phyloP scores from a whole-genome alignment of 2,888 invertebrate species.

The Aproaerema taeniolella region DNA sequence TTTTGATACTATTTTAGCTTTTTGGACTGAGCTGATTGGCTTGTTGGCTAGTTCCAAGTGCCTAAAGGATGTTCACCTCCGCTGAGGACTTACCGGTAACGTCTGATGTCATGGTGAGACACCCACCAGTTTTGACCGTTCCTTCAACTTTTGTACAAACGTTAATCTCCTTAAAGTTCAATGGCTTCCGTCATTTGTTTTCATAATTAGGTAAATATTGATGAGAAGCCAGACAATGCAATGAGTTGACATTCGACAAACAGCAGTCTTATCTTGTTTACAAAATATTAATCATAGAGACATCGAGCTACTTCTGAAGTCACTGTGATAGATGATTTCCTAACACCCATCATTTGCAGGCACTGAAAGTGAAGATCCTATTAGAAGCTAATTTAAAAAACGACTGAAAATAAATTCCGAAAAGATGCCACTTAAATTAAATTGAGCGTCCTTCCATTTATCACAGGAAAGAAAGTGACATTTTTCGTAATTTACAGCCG shows the following conservation, averaged over 20 bases:
- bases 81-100: constrained; percentile 31
- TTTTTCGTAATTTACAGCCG: constrained; percentile 30
- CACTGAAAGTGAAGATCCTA: constrained; percentile 20
- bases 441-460: constrained; percentile 30
- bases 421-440: constrained; percentile 26
- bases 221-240: neutral
- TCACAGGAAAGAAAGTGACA: constrained; percentile 27
- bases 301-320: constrained; percentile 1
- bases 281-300: constrained; percentile 5
- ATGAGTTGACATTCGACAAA: neutral
- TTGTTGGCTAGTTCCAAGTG: constrained; percentile 43
- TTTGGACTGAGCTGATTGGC: constrained; percentile 42
- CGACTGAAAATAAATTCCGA: constrained; percentile 13
- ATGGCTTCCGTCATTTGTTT: neutral
- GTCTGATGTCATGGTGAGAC: constrained; percentile 56
- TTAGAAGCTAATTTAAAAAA: constrained; percentile 13
- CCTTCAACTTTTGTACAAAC: constrained; percentile 18
- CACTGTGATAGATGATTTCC: constrained; percentile 5
- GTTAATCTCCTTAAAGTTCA: constrained; percentile 3
- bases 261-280: constrained; percentile 6
- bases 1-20: constrained; percentile 33
- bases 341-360: constrained; percentile 10
- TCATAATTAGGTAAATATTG: neutral
- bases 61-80: constrained; percentile 66
- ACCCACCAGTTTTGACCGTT: constrained; percentile 32